Conservation (phyloP, 2,797 vertebrate genomes). For the Notolepis coatsorum region DNA sequence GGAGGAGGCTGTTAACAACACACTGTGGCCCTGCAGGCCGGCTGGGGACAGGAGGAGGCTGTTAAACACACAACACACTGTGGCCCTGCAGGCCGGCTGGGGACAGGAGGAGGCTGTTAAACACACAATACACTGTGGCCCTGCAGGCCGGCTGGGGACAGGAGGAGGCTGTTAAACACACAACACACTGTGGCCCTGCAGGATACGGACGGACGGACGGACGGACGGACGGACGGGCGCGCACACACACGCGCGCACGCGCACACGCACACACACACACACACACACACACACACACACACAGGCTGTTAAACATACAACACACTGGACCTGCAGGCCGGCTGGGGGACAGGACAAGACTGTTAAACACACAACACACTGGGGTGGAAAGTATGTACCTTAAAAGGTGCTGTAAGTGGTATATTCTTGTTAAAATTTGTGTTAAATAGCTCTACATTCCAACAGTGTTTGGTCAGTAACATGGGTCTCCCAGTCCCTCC, state of each 20-base stretch:
- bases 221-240: background rate
- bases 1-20: conserved; percentile 19
- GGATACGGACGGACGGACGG: background rate
- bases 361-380: conserved; percentile 5
- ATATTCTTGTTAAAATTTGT: no score
- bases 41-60: background rate
- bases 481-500: no score
- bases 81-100: background rate
- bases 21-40: background rate
- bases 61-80: background rate
- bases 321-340: no score
- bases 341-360: no score
- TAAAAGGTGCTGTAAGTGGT: no score
- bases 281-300: background rate
- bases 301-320: background rate
- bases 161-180: background rate
- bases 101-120: background rate
- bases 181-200: background rate
- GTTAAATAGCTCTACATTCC: no score
- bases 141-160: background rate
- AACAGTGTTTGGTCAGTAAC: no score
- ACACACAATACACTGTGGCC: background rate
- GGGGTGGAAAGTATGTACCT: no score
- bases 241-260: background rate
- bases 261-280: background rate